phyloP scores from a whole-genome alignment of 35 echinoderm and acorn worm genomes.

The Nesometra sesokonis region DNA sequence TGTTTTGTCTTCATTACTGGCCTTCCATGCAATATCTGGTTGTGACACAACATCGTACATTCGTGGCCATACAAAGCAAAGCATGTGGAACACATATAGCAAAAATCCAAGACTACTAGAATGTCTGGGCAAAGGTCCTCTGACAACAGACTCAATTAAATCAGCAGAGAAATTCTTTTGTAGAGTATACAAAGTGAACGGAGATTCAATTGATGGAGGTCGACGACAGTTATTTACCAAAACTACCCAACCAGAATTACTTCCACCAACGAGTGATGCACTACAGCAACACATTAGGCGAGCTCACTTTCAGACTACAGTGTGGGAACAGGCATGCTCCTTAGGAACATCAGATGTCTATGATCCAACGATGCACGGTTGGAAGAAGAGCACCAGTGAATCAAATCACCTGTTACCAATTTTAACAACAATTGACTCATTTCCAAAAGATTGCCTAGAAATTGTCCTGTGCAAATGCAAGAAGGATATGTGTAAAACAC shows the following conservation, averaged over 20 bases:
- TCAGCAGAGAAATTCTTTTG: not conserved
- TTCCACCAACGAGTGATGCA: not conserved
- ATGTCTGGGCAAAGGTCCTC: too few species aligned
- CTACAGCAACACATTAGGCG: too few species aligned
- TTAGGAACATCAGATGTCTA: not conserved
- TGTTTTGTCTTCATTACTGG: not conserved
- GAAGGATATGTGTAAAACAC: too few species aligned
- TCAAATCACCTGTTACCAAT: constrained; percentile 13
- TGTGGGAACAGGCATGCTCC: not conserved
- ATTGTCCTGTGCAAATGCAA: too few species aligned
- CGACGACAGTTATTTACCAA: constrained; percentile 4
- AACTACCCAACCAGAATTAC: too few species aligned
- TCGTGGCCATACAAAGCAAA: constrained; percentile 1
- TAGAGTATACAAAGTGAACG: constrained; percentile 4
- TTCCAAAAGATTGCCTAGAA: too few species aligned
- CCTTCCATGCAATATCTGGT: too few species aligned
- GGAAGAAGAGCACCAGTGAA: not conserved
- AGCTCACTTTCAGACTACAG: too few species aligned
- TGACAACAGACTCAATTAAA: too few species aligned
- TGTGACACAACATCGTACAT: constrained; percentile 19
- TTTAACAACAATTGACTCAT: constrained; percentile 4
- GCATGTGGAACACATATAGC: too few species aligned
- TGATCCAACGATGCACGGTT: not conserved
- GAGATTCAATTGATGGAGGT: not conserved
- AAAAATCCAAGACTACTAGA: too few species aligned